Evolutionary conservation across 2,888 invertebrate genomes (phyloP).

Genomic region (Desoria tigrina): DNA sequence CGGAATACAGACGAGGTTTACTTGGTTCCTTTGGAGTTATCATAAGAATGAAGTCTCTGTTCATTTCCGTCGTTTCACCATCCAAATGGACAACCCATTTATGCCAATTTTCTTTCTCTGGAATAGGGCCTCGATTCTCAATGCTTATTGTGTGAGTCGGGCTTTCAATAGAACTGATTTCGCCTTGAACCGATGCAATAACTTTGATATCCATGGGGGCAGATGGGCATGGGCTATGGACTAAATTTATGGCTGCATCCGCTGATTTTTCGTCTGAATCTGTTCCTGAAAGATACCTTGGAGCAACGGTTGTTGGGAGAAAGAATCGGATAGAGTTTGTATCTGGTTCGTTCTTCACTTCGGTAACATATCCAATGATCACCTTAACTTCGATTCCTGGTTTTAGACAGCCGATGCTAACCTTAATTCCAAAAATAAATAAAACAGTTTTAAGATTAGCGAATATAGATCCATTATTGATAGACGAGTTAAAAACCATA

Average conservation of each 20-base stretch:
- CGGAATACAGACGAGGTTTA: conserved; percentile 59
- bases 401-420: conserved; percentile 42
- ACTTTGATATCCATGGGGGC: conserved; percentile 49
- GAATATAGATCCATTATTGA: no score
- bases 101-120: conserved; percentile 41
- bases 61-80: conserved; percentile 45
- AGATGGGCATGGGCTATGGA: conserved; percentile 24
- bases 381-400: conserved; percentile 51
- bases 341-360: conserved; percentile 51
- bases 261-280: conserved; percentile 15
- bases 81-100: conserved; percentile 36
- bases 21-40: conserved; percentile 58
- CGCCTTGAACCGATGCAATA: conserved; percentile 43
- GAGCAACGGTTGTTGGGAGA: conserved; percentile 53
- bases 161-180: conserved; percentile 44
- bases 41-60: conserved; percentile 57
- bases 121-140: conserved; percentile 22
- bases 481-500: no score
- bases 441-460: no score
- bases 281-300: conserved; percentile 42
- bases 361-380: conserved; percentile 49
- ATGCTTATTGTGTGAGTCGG: conserved; percentile 46
- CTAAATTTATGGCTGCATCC: conserved; percentile 31
- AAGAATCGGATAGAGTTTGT: conserved; percentile 49
- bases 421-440: no score